Evolutionary conservation across 1,140 invertebrate species (phyloP).

Genomic region (Goniozus legneri): DNA sequence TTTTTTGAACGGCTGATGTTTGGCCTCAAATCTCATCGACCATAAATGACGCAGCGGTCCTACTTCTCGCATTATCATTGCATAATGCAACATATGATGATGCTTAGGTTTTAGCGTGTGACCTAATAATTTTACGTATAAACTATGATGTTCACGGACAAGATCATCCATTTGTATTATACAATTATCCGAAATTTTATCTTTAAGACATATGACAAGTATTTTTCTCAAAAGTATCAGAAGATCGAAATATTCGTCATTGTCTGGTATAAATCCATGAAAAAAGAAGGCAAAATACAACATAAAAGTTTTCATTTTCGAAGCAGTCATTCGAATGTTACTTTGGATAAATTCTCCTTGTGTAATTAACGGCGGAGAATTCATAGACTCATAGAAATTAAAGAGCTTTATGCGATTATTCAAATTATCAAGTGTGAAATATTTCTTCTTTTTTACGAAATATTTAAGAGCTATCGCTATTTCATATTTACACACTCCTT

Average conservation of each 20-base stretch:
- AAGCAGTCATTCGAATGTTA: neutral
- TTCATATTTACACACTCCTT: constrained; percentile 1
- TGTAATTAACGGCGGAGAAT: neutral
- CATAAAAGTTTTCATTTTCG: neutral
- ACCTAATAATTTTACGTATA: neutral
- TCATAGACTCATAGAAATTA: neutral
- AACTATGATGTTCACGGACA: constrained; percentile 3
- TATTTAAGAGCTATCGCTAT: neutral
- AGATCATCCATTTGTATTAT: neutral
- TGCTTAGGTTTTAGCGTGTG: constrained; percentile 1
- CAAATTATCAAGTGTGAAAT: neutral
- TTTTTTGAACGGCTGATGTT: neutral
- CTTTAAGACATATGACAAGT: neutral
- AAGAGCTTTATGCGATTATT: neutral
- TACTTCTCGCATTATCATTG: neutral
- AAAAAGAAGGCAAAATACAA: neutral
- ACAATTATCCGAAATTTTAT: neutral
- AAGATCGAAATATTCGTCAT: neutral
- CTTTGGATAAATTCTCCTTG: no score
- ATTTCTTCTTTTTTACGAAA: neutral
- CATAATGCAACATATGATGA: constrained; percentile 7
- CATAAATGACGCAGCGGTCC: constrained; percentile 4
- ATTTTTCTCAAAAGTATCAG: neutral
- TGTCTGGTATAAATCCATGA: neutral
- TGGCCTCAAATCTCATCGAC: constrained; percentile 11